Percentiles rank a stretch among this genome's conserved stretches.
Conservation (phyloP, 2,113 vertebrate species). For the Larimichthys crocea region DNA sequence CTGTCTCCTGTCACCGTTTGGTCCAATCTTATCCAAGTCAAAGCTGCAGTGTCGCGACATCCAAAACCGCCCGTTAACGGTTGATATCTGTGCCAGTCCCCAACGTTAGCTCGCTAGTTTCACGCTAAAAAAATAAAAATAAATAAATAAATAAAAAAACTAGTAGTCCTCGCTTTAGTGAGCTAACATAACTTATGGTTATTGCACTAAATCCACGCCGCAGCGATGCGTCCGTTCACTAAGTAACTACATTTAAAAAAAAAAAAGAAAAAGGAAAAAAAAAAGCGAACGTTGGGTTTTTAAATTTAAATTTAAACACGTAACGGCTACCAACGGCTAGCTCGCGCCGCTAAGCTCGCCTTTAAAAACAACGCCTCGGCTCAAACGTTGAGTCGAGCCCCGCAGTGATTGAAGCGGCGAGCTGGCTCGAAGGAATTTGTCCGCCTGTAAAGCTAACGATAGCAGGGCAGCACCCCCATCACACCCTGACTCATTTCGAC, state of each 20-base stretch:
- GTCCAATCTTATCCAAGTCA: constrained; percentile 28
- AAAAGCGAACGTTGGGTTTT: constrained; percentile 14
- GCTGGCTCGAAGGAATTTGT: constrained; percentile 63
- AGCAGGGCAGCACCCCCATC: constrained; percentile 57
- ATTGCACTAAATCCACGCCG: constrained; percentile 41
- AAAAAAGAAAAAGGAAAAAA: too few relatives aligned
- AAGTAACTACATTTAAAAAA: constrained; percentile 28
- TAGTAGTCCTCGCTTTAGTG: not conserved
- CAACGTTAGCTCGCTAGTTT: constrained; percentile 16
- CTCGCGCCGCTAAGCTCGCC: constrained; percentile 46
- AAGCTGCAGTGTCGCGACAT: constrained; percentile 63
- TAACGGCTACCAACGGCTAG: constrained; percentile 23
- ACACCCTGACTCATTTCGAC: constrained; percentile 54
- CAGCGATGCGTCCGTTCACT: constrained; percentile 38
- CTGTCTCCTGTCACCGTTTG: not conserved
- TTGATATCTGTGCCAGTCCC: constrained; percentile 14
- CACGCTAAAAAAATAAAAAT: not conserved
- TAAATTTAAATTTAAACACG: constrained; percentile 29
- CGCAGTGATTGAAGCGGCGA: constrained; percentile 70
- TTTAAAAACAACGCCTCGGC: constrained; percentile 47
- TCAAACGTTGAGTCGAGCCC: constrained; percentile 50
- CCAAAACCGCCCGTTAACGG: constrained; percentile 41
- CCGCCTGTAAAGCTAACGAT: constrained; percentile 64
- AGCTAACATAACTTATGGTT: constrained; percentile 23
- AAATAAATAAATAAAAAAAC: not conserved